Evolutionary conservation across 1,140 invertebrate species (phyloP).

Genomic region (Apis mellifera): Amel_HAv3.1 CM009940.2:2133501-2134000

Average conservation of each 20-base stretch:
- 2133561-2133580: constrained; percentile 56
- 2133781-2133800: too few relatives aligned
- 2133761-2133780: too few relatives aligned
- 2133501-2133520: constrained; percentile 52
- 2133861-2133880: too few relatives aligned
- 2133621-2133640: not conserved
- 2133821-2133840: too few relatives aligned
- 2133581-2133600: constrained; percentile 60
- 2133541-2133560: constrained; percentile 64
- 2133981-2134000: constrained; percentile 68
- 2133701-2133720: too few relatives aligned
- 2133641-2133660: constrained; percentile 38
- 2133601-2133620: constrained; percentile 30
- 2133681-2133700: not conserved
- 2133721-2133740: not conserved
- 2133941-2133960: constrained; percentile 32
- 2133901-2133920: too few relatives aligned
- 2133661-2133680: constrained; percentile 44
- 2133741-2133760: too few relatives aligned
- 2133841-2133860: too few relatives aligned
- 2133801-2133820: too few relatives aligned
- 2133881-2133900: too few relatives aligned
- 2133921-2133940: not conserved
- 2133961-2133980: constrained; percentile 54
- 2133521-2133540: constrained; percentile 51